Percentiles rank a stretch among this genome's conserved stretches.
These are phyloP conservation scores for Antidorcas marsupialis DNA, from an alignment of 2,113 vertebrate genomes.

Conservation along the genomic window DNA sequence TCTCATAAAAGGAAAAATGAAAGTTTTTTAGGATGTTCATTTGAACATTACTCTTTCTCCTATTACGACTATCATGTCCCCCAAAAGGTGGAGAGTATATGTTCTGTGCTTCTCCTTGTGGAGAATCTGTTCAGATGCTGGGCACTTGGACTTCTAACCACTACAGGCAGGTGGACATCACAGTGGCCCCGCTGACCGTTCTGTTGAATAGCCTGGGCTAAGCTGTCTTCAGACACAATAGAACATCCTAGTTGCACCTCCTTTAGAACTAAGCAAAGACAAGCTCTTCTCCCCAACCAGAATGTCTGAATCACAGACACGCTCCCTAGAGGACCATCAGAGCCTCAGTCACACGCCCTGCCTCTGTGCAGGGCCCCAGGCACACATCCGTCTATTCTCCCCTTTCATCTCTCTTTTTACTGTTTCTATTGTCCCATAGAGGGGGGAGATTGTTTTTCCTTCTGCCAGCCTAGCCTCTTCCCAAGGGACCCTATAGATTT, in stretches of 20 bases:
- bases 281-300: background rate
- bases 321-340: background rate
- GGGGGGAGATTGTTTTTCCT: background rate
- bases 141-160: background rate
- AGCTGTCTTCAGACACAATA: background rate
- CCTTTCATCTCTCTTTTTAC: background rate
- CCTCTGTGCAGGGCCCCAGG: background rate
- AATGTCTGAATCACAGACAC: background rate
- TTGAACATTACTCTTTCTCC: background rate
- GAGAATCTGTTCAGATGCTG: background rate
- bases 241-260: background rate
- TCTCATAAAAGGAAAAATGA: conserved; percentile 1
- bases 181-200: background rate
- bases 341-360: background rate
- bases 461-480: background rate
- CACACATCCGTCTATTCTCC: background rate
- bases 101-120: background rate
- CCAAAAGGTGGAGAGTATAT: background rate
- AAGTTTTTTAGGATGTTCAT: background rate
- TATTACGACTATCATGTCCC: background rate
- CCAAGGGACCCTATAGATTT: background rate
- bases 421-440: background rate
- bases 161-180: background rate
- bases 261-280: background rate
- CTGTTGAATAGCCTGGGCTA: background rate